A percentile compares a stretch with the other conserved stretches of the same genome.
These are phyloP conservation scores for Lasioglossum morio DNA, from an alignment of 2,888 invertebrate genomes.

Conservation along the genomic window DNA sequence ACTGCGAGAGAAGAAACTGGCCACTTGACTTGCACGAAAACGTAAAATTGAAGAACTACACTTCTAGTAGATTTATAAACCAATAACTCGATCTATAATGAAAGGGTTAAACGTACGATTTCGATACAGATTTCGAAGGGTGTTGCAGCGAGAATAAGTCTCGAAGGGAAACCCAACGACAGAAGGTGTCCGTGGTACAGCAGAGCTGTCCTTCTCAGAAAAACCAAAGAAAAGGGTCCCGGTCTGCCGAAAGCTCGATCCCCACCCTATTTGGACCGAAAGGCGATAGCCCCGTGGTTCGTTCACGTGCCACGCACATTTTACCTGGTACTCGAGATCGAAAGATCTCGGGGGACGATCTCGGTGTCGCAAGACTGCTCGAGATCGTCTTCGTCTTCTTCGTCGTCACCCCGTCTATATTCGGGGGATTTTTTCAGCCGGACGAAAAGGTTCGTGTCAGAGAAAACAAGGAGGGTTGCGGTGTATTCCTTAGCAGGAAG, in stretches of 20 bases:
- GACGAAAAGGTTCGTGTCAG: conserved; percentile 29
- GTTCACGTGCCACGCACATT: conserved; percentile 68
- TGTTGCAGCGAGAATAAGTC: conserved; percentile 6
- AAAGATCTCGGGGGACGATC: conserved; percentile 59
- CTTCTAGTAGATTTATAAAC: neutral
- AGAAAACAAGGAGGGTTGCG: conserved; percentile 41
- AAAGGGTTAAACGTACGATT: neutral
- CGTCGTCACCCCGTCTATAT: conserved; percentile 12
- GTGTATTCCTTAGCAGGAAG: conserved; percentile 58
- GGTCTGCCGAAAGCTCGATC: conserved; percentile 24
- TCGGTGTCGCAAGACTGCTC: conserved; percentile 52
- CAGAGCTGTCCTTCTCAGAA: conserved; percentile 44
- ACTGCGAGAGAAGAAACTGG: neutral
- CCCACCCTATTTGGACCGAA: conserved; percentile 32
- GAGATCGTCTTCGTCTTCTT: conserved; percentile 34
- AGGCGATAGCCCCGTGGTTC: conserved; percentile 54
- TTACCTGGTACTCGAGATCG: conserved; percentile 49
- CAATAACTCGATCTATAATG: neutral
- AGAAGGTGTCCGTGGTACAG: conserved; percentile 38
- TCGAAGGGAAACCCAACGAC: conserved; percentile 22
- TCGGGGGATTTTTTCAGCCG: conserved; percentile 26
- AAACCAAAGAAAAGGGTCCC: conserved; percentile 35
- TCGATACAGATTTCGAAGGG: neutral
- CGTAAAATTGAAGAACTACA: neutral
- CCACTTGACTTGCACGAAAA: neutral